Percentiles rank a stretch among this genome's conserved stretches.
These are phyloP conservation scores for Nudaria mundana DNA, from an alignment of 2,888 invertebrate species.

Conservation along the genomic window DNA sequence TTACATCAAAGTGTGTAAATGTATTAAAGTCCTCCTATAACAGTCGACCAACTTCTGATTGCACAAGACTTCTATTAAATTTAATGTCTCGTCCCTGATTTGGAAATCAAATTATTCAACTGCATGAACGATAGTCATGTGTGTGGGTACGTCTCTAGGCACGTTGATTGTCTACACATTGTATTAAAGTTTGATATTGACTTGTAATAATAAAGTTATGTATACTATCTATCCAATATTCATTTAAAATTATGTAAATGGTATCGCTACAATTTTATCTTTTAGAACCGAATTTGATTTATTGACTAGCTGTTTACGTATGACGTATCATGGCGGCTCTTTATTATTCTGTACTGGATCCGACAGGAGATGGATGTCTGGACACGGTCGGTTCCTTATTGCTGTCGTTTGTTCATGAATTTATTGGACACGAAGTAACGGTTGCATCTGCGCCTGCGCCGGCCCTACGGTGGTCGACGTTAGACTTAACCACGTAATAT, in stretches of 20 bases:
- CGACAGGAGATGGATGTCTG: constrained; percentile 72
- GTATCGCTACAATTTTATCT: constrained; percentile 50
- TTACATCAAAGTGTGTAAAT: no score
- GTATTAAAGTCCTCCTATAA: constrained; percentile 35
- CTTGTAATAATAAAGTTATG: constrained; percentile 48
- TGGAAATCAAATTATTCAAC: constrained; percentile 40
- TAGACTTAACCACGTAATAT: constrained; percentile 47
- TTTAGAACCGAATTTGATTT: constrained; percentile 62
- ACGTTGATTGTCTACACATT: constrained; percentile 45
- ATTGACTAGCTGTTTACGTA: constrained; percentile 47
- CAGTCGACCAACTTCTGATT: constrained; percentile 26
- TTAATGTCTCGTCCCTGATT: constrained; percentile 23
- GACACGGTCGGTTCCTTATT: constrained; percentile 60
- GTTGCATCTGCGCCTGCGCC: constrained; percentile 49
- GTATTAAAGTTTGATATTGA: constrained; percentile 12
- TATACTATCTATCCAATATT: constrained; percentile 46
- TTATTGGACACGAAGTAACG: constrained; percentile 76
- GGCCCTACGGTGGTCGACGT: constrained; percentile 49
- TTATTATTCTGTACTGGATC: constrained; percentile 42
- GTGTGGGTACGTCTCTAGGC: constrained; percentile 40
- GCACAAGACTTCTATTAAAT: constrained; percentile 27
- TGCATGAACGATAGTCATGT: constrained; percentile 31
- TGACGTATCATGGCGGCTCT: constrained; percentile 54
- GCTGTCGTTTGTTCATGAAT: constrained; percentile 72
- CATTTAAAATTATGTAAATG: constrained; percentile 57